phyloP scores from a whole-genome alignment of 2,797 vertebrate genomes.

The Phataginus tricuspis region DNA sequence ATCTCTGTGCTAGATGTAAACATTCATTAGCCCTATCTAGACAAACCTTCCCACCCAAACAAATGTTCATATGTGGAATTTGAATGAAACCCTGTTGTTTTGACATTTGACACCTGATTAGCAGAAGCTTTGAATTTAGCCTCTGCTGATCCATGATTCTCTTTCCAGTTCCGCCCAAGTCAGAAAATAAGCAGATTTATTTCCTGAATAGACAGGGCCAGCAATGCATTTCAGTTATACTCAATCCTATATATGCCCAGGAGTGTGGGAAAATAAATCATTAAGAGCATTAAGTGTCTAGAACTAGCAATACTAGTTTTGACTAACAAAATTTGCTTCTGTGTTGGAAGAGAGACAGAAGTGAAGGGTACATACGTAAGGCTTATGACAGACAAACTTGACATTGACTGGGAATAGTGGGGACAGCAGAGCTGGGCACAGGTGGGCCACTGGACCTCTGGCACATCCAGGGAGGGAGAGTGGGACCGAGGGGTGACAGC shows the following conservation, averaged over 20 bases:
- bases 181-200: conserved; percentile 46
- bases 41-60: not conserved
- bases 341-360: not conserved
- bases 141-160: not conserved
- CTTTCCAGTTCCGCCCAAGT: conserved; percentile 1
- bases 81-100: not conserved
- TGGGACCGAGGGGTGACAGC: not conserved
- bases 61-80: not conserved
- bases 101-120: not conserved
- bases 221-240: not conserved
- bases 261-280: not conserved
- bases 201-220: not conserved
- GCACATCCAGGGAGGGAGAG: not conserved
- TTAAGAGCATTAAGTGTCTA: not conserved
- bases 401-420: not conserved
- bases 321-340: not conserved
- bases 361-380: not conserved
- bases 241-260: not conserved
- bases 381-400: not conserved
- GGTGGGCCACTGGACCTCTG: not conserved
- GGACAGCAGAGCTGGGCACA: not conserved
- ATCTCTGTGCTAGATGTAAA: not conserved
- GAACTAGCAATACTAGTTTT: not conserved
- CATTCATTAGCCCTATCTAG: not conserved
- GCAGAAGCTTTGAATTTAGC: not conserved